Evolutionary conservation across 2,888 invertebrate genomes (phyloP), one percentile per base, ranked within the genome.

Genomic region (Cryptus viduatorius): DNA sequence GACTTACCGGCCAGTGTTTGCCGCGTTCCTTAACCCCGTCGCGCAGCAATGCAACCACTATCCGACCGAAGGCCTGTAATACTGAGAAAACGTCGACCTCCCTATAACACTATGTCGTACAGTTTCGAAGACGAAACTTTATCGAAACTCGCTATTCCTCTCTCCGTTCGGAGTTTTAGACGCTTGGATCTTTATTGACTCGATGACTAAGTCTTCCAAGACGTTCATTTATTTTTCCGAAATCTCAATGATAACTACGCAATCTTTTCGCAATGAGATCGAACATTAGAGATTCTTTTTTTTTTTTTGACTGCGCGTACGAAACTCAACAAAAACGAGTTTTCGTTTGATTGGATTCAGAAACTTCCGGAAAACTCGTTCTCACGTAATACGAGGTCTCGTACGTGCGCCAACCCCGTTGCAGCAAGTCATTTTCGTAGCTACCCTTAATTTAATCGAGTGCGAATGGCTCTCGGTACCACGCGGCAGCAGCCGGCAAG

Each of bases 1-100:
- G 83, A 83, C 83, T 83, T 83, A 80, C 83, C 80, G 83, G 72
- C 80, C 83, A 83, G 80, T 77, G 76, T 83, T 83, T 72, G 77
- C 80, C 67, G 80, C 77, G 77, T 80, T 76, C 77, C 83, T 77
- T 67, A 79, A 80, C 79, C 67, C 69, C 79, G 50, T 67, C 64
- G 48, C 56, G 61, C 64, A 64, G 65, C 82, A 71, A 75, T 75
- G 61, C 69, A 50, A 50, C 44, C 56, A 56, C 56, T 44, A 44
- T 61, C 29, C 50, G 64, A 73, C 50, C 16, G 37, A 31, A 61
- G 42, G 29, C 48, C 61, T 53, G 76, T 71, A 64, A 59, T 75
- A 68, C 67, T 37, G 53, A 46, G 19, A 64, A 42, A 72, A 67
- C 67, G 46, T 67, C 68, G 59, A 64, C n/a, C 65, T n/a, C 31